Conservation (phyloP, 2,113 vertebrate species). For the Epinephelus moara region DNA sequence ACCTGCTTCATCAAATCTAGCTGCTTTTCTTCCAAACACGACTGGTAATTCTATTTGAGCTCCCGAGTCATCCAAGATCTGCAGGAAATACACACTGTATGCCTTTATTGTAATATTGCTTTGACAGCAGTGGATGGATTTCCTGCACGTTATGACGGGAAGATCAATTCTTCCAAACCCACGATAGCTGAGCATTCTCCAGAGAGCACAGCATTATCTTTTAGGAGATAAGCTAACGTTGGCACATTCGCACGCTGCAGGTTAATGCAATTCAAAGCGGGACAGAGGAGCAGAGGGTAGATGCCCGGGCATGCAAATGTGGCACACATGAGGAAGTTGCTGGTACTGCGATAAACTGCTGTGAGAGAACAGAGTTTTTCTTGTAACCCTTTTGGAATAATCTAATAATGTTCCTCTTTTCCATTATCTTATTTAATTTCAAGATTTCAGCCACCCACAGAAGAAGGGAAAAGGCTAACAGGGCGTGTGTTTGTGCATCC, state of each 20-base stretch:
- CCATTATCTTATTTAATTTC: conserved; percentile 84
- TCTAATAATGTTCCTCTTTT: conserved; percentile 78
- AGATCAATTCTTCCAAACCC: conserved; percentile 68
- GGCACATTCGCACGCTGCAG: conserved; percentile 68
- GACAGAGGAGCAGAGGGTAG: conserved; percentile 37
- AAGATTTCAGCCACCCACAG: conserved; percentile 78
- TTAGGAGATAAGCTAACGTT: conserved; percentile 72
- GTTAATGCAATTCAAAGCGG: conserved; percentile 72
- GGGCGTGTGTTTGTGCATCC: conserved; percentile 70
- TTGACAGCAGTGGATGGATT: conserved; percentile 70
- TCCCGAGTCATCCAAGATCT: conserved; percentile 49
- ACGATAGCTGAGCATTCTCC: conserved; percentile 57
- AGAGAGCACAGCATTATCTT: conserved; percentile 70
- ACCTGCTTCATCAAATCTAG: conserved; percentile 59
- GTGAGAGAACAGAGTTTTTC: conserved; percentile 57
- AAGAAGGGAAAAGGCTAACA: conserved; percentile 69
- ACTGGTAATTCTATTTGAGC: conserved; percentile 60
- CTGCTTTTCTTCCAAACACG: conserved; percentile 40
- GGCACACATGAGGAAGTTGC: conserved; percentile 53
- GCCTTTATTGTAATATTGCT: conserved; percentile 67
- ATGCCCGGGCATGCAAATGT: conserved; percentile 68
- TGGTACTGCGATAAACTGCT: conserved; percentile 49
- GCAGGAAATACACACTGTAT: conserved; percentile 56
- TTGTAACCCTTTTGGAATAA: conserved; percentile 67
- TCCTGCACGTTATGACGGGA: conserved; percentile 70